phyloP scores from a whole-genome alignment of 1,140 invertebrate genomes.

The Geopemphigus sp. region DNA sequence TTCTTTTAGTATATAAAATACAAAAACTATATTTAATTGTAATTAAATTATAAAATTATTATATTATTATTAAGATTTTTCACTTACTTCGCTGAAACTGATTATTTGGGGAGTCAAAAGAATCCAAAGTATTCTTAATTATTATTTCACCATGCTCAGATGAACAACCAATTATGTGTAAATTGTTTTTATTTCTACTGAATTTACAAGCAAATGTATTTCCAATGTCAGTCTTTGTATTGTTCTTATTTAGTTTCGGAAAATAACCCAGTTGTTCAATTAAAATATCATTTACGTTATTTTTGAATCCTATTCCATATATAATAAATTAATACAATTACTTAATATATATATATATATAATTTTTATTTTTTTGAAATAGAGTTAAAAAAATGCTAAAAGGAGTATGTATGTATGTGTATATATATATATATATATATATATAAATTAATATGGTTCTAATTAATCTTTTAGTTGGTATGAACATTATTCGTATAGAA shows the following conservation, averaged over 20 bases:
- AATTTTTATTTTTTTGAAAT: no score
- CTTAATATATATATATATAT: not conserved
- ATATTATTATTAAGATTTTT: not conserved
- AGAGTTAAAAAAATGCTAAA: no score
- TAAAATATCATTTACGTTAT: not conserved
- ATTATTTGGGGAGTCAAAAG: not conserved
- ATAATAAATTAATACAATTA: not conserved
- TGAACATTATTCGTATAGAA: no score
- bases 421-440: no score
- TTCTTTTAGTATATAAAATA: no score
- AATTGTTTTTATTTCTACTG: slow-evolving; percentile 34
- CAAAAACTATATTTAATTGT: no score
- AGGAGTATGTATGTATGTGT: no score
- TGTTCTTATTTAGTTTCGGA: not conserved
- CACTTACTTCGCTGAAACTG: not conserved
- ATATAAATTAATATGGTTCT: no score
- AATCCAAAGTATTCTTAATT: not conserved
- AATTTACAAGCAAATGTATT: slow-evolving; percentile 45
- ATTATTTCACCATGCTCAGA: slow-evolving; percentile 31
- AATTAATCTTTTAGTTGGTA: no score
- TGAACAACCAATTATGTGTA: slow-evolving; percentile 13
- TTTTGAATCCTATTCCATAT: not conserved
- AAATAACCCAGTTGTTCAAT: not conserved
- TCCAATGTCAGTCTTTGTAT: not conserved
- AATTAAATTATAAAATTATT: no score